Evolutionary conservation across 2,113 vertebrate species (phyloP).

Genomic region (Oplegnathus fasciatus): DNA sequence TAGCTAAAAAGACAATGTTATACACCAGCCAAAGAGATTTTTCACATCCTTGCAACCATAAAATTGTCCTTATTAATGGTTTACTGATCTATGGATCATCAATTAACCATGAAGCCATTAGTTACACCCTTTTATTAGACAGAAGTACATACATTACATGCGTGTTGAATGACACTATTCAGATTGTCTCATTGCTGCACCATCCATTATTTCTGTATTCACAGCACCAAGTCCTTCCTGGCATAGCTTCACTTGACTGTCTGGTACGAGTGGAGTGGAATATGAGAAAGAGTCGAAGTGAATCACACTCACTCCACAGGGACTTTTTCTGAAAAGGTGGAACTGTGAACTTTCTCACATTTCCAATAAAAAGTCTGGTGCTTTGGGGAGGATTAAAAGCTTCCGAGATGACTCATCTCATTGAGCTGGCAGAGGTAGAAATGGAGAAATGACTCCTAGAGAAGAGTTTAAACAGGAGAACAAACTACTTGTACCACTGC

Average conservation of each 20-base stretch:
- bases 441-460: conserved; percentile 17
- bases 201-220: conserved; percentile 19
- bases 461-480: conserved; percentile 18
- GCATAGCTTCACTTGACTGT: conserved; percentile 5
- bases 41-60: not conserved
- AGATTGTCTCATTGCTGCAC: not conserved
- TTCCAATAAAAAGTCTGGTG: conserved; percentile 40
- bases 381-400: not conserved
- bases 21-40: not conserved
- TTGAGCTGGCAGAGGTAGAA: conserved; percentile 33
- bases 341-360: conserved; percentile 50
- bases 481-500: not conserved
- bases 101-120: not conserved
- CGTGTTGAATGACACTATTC: not conserved
- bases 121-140: not conserved
- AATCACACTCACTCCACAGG: conserved; percentile 38
- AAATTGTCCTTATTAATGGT: not conserved
- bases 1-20: not conserved
- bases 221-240: not conserved
- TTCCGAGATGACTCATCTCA: conserved; percentile 52
- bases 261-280: not conserved
- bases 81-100: not conserved
- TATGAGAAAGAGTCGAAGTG: conserved; percentile 18
- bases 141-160: not conserved
- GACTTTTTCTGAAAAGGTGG: conserved; percentile 45